Conservation (phyloP, 2,113 vertebrate genomes). For the Neodontobutis hainanensis region DNA sequence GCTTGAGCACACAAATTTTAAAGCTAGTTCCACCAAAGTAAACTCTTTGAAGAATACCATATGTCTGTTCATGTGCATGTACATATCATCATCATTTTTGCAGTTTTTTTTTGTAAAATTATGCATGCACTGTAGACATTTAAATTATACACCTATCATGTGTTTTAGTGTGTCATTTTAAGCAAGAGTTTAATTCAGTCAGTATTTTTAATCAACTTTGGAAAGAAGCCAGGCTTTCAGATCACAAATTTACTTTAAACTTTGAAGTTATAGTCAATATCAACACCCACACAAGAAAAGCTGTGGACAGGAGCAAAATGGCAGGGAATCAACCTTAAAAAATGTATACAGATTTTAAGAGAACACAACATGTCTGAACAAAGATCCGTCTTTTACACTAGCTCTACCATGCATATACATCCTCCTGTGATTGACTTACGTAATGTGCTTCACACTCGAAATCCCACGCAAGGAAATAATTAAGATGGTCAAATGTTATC, state of each 20-base stretch:
- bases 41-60: constrained; percentile 42
- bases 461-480: constrained; percentile 38
- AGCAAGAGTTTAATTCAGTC: not conserved
- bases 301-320: not conserved
- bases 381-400: constrained; percentile 8
- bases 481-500: constrained; percentile 34
- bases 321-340: not conserved
- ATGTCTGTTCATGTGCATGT: constrained; percentile 46
- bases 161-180: constrained; percentile 1
- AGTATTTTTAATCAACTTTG: not conserved
- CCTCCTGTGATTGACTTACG: constrained; percentile 22
- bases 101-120: constrained; percentile 14
- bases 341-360: too few species aligned
- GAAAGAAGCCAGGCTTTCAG: not conserved
- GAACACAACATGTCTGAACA: not conserved
- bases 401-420: constrained; percentile 28
- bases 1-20: constrained; percentile 26
- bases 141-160: constrained; percentile 18
- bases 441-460: constrained; percentile 18
- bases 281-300: not conserved
- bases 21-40: constrained; percentile 36
- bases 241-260: not conserved
- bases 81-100: constrained; percentile 38
- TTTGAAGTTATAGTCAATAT: not conserved
- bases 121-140: constrained; percentile 5